A percentile compares a stretch with the other conserved stretches of the same genome.
phyloP scores from a whole-genome alignment of 2,888 invertebrate genomes.

The Cephus runcator region DNA sequence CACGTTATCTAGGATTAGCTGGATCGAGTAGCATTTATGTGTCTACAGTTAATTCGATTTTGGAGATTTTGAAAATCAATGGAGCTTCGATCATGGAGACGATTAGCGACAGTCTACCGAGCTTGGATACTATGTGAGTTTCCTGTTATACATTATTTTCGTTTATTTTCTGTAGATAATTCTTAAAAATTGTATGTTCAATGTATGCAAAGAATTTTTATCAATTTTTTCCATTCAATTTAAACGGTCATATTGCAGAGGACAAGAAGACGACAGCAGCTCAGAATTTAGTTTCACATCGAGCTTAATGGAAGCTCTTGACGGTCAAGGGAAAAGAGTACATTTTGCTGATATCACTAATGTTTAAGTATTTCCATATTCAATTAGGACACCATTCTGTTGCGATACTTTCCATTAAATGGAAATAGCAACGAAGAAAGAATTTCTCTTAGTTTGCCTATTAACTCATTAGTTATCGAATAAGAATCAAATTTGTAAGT shows the following conservation, averaged over 20 bases:
- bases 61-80: conserved; percentile 57
- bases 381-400: background rate
- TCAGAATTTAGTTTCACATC: conserved; percentile 70
- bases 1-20: conserved; percentile 65
- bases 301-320: conserved; percentile 67
- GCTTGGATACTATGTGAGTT: conserved; percentile 58
- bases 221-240: background rate
- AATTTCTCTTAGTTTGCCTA: background rate
- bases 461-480: background rate
- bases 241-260: conserved; percentile 37
- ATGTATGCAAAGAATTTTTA: background rate
- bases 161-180: background rate
- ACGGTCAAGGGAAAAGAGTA: conserved; percentile 64
- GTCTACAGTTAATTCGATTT: conserved; percentile 52
- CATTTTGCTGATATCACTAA: conserved; percentile 49
- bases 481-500: background rate
- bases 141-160: conserved; percentile 4
- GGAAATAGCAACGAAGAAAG: background rate
- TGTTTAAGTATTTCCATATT: background rate
- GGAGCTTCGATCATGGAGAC: conserved; percentile 40
- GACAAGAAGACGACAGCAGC: conserved; percentile 55
- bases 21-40: conserved; percentile 65
- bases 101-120: conserved; percentile 49
- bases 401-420: background rate
- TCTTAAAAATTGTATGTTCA: background rate